Conservation (phyloP, 2,797 vertebrate genomes). For the Cirrhinus molitorella region DNA sequence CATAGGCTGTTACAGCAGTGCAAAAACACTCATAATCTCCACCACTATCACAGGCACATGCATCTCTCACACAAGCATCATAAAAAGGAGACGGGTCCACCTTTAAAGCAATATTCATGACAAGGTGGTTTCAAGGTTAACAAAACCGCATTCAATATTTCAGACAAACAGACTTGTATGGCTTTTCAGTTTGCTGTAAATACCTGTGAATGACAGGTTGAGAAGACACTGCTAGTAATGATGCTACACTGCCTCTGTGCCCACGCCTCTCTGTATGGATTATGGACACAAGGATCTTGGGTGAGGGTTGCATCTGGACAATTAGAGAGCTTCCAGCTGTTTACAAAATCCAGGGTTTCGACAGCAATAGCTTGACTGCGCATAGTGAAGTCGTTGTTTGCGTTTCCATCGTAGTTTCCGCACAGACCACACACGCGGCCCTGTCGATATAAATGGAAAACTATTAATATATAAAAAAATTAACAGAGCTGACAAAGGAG, state of each 20-base stretch:
- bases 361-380: conserved; percentile 80
- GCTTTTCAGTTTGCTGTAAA: conserved; percentile 3
- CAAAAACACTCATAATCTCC: conserved; percentile 93
- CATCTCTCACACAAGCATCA: conserved; percentile 89
- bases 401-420: conserved; percentile 88
- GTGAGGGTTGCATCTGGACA: conserved; percentile 74
- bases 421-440: conserved; percentile 89
- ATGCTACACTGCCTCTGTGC: conserved; percentile 87
- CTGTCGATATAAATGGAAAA: conserved; percentile 66
- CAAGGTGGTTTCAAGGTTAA: not conserved
- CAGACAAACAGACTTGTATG: no score
- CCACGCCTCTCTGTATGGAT: conserved; percentile 83
- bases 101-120: conserved; percentile 69
- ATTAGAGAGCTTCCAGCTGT: conserved; percentile 85
- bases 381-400: conserved; percentile 87
- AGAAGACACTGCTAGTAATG: conserved; percentile 83
- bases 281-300: conserved; percentile 76
- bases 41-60: conserved; percentile 89
- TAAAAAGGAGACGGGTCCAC: conserved; percentile 88
- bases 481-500: not conserved
- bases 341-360: conserved; percentile 82
- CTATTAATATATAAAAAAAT: not conserved
- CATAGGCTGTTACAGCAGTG: conserved; percentile 91
- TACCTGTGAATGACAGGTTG: conserved; percentile 85
- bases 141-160: not conserved